Base-by-base conservation (phyloP, 2,797 vertebrate genomes). In the Neomorphus geoffroyi region DNA sequence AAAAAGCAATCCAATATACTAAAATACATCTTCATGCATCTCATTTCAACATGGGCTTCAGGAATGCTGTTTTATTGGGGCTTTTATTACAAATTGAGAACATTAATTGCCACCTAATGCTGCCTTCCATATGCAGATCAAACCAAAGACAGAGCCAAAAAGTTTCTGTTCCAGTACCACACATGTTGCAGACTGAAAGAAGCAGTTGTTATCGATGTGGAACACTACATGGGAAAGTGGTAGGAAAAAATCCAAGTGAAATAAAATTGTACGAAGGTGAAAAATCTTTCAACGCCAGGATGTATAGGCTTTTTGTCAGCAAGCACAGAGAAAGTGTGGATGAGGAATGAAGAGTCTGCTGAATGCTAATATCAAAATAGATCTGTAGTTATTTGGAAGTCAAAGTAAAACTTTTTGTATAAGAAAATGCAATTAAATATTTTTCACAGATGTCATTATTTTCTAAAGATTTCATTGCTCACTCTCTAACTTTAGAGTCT, bases 401-500 rank as follows among this genome's bases (percentile, higher is more conserved):
- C 69, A 83, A 33, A 46, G 28, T 43, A 30, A 61, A 79, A 82
- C 50, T 87, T 91, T 67, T 39, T 22, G 0, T 91, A 37, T 10
- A 41, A 91, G 73, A 79, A 94, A 66, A 65, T 13, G 18, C 57
- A 86, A 90, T 88, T 88, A 69, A 88, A 45, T 89, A 74, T 89
- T 84, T 84, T 92, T 61, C 62, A 61, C 37, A 89, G 87, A 93
- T 78, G 65, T 85, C 61, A 70, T 84, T 50, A 51, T 94, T 80
- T 89, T 74, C 77, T 58, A n/a, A 60, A 88, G 90, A 93, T 88
- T 66, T 91, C 46, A 56, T 70, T 51, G 54, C 54, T 78, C 28
- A 2, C 37, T 80, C 83, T 73, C 90, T 92, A 84, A 72, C 67
- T 94, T 96, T 96, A 91, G 60, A 92, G 83, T 85, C 62, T 65